Evolutionary conservation across 30 jellyfish, hydroid and myxozoan genomes (phyloP).

Genomic region (Pseudorhiza aurosa): DNA sequence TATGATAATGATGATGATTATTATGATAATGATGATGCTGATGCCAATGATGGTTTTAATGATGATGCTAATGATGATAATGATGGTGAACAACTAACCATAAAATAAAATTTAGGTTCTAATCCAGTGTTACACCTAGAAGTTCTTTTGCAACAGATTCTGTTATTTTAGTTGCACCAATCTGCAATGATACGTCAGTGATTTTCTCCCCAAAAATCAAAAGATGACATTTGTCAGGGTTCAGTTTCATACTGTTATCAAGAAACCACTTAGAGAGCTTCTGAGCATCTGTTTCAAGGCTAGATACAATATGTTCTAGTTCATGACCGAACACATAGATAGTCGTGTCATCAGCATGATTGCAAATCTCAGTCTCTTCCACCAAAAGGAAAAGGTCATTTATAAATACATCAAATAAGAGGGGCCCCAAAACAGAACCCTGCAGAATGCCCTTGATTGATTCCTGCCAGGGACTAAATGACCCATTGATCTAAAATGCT

Average conservation of each 20-base stretch:
- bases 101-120: too few species aligned
- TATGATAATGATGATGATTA: too few species aligned
- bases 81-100: too few species aligned
- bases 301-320: neutral
- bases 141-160: too few species aligned
- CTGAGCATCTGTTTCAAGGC: neutral
- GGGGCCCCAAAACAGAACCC: neutral
- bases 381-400: neutral
- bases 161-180: too few species aligned
- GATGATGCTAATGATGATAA: too few species aligned
- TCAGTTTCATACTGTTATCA: neutral
- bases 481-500: neutral
- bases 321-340: neutral
- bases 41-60: too few species aligned
- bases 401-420: neutral
- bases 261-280: neutral
- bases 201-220: neutral
- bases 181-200: too few species aligned
- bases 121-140: too few species aligned
- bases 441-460: neutral
- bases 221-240: neutral
- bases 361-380: neutral
- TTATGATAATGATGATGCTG: too few species aligned
- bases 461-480: neutral
- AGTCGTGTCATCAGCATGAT: slow-evolving; percentile 15